Conservation (phyloP, 1,140 invertebrate species). For the Bombus impatiens region DNA sequence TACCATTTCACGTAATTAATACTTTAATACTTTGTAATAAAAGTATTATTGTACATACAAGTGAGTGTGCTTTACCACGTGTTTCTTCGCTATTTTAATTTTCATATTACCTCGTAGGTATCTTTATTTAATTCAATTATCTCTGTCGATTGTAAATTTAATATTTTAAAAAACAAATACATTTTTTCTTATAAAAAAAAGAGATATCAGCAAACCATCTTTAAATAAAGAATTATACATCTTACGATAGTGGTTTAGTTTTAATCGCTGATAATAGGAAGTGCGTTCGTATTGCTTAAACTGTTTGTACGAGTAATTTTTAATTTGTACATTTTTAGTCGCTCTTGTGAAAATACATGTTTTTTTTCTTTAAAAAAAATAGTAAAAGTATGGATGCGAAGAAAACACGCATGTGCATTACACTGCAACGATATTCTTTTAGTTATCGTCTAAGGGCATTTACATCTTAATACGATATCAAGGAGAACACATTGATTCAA, state of each 20-base stretch:
- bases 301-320: background rate
- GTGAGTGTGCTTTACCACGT: background rate
- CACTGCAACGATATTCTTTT: background rate
- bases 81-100: background rate
- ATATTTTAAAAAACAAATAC: background rate
- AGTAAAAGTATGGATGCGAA: background rate
- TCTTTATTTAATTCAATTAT: background rate
- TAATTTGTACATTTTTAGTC: background rate
- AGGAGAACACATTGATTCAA: slow-evolving; percentile 65
- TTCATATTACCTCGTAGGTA: background rate
- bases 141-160: background rate
- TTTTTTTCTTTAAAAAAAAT: background rate
- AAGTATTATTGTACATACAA: background rate
- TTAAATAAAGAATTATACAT: background rate
- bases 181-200: background rate
- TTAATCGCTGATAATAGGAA: background rate
- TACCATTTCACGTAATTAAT: background rate
- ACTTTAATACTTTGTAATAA: slow-evolving; percentile 9
- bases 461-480: slow-evolving; percentile 33
- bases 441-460: slow-evolving; percentile 5
- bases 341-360: background rate
- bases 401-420: background rate
- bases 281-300: background rate
- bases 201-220: background rate
- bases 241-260: background rate